These are phyloP conservation scores for Aplocera efformata DNA, from an alignment of 2,888 invertebrate species.

Conservation along the genomic window DNA sequence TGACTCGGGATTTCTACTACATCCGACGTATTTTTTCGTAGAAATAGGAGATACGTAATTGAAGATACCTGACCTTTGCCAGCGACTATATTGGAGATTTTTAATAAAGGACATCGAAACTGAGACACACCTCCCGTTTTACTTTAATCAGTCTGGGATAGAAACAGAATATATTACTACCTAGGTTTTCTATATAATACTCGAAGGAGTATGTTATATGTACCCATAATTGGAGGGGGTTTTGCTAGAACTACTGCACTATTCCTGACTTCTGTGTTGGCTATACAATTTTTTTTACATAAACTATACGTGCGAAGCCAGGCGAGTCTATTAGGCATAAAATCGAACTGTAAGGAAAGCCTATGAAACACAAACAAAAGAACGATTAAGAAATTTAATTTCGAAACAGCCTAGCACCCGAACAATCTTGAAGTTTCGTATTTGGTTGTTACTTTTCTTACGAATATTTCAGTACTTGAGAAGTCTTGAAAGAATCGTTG, in stretches of 20 bases:
- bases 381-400: constrained; percentile 26
- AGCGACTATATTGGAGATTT: neutral
- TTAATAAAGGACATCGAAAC: constrained; percentile 8
- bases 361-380: constrained; percentile 4
- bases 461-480: constrained; percentile 19
- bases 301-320: too few relatives aligned
- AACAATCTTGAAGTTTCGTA: constrained; percentile 18
- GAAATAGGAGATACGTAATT: too few relatives aligned
- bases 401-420: constrained; percentile 12
- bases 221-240: too few relatives aligned
- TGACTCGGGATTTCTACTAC: neutral
- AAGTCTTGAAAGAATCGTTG: constrained; percentile 24
- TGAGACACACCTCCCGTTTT: neutral
- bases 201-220: too few relatives aligned
- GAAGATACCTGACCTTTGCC: too few relatives aligned
- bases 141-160: constrained; percentile 6
- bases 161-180: constrained; percentile 19
- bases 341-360: too few relatives aligned
- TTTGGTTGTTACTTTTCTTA: constrained; percentile 20
- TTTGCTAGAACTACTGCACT: too few relatives aligned
- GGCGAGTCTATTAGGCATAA: too few relatives aligned
- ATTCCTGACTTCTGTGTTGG: too few relatives aligned
- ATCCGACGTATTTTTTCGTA: too few relatives aligned
- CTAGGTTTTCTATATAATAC: too few relatives aligned
- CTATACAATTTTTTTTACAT: too few relatives aligned